Evolutionary conservation across 1,140 invertebrate species (phyloP), one percentile per base, ranked within the genome.

Genomic region (Venturia canescens): DNA sequence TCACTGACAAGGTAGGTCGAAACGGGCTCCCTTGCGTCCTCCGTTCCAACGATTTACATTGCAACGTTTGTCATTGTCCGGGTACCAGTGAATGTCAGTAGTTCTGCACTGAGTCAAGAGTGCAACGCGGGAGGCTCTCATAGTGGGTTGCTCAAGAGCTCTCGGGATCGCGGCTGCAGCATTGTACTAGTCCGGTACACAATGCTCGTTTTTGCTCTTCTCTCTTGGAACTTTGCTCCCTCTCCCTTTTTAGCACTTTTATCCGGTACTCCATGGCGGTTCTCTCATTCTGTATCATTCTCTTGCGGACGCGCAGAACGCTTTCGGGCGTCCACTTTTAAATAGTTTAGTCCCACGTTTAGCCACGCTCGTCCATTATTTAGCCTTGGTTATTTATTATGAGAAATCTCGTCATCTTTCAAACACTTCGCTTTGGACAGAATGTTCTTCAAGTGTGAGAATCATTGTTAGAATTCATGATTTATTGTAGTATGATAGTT

Each of bases 21-120:
- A 84, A 82, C 63, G 29, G 75, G 82, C 74, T 63, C 57, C 21
- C 66, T 75, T 70, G 29, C 53, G 53, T 57, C 60, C 67, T 82
- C 38, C 77, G 29, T 78, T 72, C 18, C 70, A 66, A 81, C 74
- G 79, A 87, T 83, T 84, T 84, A 83, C 83, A 84, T 82, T 77
- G 72, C 23, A 75, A 83, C 80, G 83, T 87, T 84, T 86, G 83
- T 85, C 84, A 84, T 84, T 85, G 83, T 87, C 82, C 78, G 69
- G 79, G 18, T 48, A 48, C 21, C 23, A 27, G 67, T 81, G 67
- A 76, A 81, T 81, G 71, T 50, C 66, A 71, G 29, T 57, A 23
- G 74, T 60, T 69, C 78, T 53, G 34, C 44, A 18, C 29, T 15
- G 72, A 81, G 80, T 80, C 80, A 78, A 74, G 78, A 83, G 75